These are phyloP conservation scores for Frankliniella intonsa DNA, from an alignment of 2,888 invertebrate species.

Conservation along the genomic window DNA sequence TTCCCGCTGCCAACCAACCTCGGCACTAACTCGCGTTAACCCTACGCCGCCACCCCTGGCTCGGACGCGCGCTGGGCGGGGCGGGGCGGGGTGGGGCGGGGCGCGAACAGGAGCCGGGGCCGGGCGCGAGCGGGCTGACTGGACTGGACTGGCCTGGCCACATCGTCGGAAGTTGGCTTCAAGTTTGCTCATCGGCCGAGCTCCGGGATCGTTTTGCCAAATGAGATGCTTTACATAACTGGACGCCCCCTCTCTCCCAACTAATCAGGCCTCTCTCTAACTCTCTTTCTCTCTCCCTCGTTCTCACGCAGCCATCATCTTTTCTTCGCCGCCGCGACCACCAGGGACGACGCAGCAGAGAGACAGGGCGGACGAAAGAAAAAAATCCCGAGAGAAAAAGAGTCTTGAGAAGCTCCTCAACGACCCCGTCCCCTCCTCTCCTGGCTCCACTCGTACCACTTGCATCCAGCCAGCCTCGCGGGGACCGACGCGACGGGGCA, in stretches of 20 bases:
- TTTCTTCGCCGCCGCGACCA: too few relatives aligned
- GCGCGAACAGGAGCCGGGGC: not conserved
- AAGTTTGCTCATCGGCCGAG: not conserved
- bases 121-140: not conserved
- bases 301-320: not conserved
- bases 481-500: too few relatives aligned
- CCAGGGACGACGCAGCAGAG: too few relatives aligned
- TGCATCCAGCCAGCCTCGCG: too few relatives aligned
- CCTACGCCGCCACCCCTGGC: too few relatives aligned
- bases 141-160: too few relatives aligned
- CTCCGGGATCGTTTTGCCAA: not conserved
- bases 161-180: not conserved
- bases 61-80: not conserved
- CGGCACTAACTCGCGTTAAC: too few relatives aligned
- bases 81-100: not conserved
- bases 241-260: not conserved
- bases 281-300: not conserved
- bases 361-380: not conserved
- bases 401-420: not conserved
- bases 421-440: too few relatives aligned
- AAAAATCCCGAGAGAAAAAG: not conserved
- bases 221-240: not conserved
- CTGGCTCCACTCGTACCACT: too few relatives aligned
- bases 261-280: not conserved
- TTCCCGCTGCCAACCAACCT: too few relatives aligned